Base-by-base conservation (phyloP, 2,888 invertebrate species). In the Dryocosmus kuriphilus region DNA sequence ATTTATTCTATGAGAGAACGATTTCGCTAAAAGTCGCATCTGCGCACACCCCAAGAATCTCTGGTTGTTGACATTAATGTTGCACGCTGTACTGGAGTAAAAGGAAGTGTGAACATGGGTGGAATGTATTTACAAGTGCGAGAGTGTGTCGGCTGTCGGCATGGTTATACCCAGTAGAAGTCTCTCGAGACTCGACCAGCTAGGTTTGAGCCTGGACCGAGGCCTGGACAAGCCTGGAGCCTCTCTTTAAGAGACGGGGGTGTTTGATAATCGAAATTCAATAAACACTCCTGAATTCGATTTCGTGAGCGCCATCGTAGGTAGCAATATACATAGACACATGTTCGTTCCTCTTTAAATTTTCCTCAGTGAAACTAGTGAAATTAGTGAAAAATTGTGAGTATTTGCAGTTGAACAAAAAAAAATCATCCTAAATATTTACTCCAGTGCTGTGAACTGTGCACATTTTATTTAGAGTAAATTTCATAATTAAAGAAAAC, bases 41-140 rank as follows among this genome's bases (percentile, higher is more conserved):
- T 67, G 67, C 67, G 67, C 67, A 67, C 3, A 67, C 67, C 27
- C 67, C 41, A 4, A 46, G 67, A 41, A 67, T 41, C 46, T 67
- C 19, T 24, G 38, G 41, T 46, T 67, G 41, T 67, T 67, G 27
- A 67, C 24, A 46, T 67, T 67, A 46, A 67, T 67, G 67, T 67
- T 46, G 46, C 67, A 67, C 46, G 24, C 67, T 67, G 67, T 67
- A 67, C 67, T 67, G 14, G 67, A 67, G 41, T 46, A 67, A 67
- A 46, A 67, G 27, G 27, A 16, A 46, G 67, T 67, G 27, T 46
- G 24, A 41, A 41, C 41, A 16, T 67, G 65, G 8, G 51, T n/a
- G 2, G 3, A 51, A 51, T 51, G 51, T n/a, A 51, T 51, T n/a
- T 51, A n/a, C n/a, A 51, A 51, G 51, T n/a, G 6, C 9, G 51